Percentiles rank a stretch among this genome's conserved stretches.
Conservation (phyloP, 2,113 vertebrate species). For the Pelusios castaneus region DNA sequence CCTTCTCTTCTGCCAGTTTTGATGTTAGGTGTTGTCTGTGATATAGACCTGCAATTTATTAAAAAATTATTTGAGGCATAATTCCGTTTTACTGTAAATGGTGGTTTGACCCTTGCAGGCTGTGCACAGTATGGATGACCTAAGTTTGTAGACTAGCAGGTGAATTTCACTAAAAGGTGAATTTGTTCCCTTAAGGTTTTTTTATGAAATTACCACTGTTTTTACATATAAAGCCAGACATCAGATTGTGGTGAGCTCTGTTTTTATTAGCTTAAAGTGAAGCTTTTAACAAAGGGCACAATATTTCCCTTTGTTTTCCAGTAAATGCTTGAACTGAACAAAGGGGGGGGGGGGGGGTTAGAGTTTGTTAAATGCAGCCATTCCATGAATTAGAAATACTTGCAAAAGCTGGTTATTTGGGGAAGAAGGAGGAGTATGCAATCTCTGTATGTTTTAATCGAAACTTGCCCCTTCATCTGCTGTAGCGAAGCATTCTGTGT, state of each 20-base stretch:
- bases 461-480: neutral
- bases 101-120: neutral
- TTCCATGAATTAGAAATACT: neutral
- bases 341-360: neutral
- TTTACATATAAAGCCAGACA: neutral
- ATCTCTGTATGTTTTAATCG: neutral
- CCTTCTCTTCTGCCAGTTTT: neutral
- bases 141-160: neutral
- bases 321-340: neutral
- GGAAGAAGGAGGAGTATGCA: neutral
- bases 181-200: neutral
- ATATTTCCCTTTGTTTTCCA: neutral
- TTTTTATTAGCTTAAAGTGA: neutral
- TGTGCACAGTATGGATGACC: neutral
- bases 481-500: neutral
- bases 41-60: neutral
- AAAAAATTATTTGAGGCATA: neutral
- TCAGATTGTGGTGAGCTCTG: neutral
- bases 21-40: neutral
- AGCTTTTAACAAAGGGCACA: neutral
- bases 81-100: neutral
- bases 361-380: neutral
- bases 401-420: neutral
- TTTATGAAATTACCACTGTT: neutral
- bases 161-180: neutral